Evolutionary conservation across 1,140 invertebrate species (phyloP).

Genomic region (Caenorhabditis latens): DNA sequence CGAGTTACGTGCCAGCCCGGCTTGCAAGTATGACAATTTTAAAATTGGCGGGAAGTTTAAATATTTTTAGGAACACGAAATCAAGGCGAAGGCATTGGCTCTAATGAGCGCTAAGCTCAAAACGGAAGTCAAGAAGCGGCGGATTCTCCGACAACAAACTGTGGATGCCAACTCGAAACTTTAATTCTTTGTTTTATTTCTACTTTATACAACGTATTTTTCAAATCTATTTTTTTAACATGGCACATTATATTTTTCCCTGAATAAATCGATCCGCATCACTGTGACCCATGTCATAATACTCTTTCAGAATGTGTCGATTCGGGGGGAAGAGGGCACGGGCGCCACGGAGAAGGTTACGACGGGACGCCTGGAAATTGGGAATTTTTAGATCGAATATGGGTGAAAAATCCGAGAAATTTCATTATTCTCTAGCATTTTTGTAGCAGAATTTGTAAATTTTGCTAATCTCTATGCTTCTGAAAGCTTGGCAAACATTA

Average conservation of each 20-base stretch:
- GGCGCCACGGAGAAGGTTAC: conserved; percentile 77
- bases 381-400: conserved; percentile 67
- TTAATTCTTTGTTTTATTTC: neutral
- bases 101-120: conserved; percentile 41
- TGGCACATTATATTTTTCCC: conserved; percentile 5
- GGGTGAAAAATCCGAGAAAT: no score
- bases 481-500: no score
- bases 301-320: conserved; percentile 72
- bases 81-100: conserved; percentile 34
- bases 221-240: neutral
- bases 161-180: conserved; percentile 21
- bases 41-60: no score
- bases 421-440: no score
- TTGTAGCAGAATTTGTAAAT: no score
- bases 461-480: no score
- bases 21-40: no score
- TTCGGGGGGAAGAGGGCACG: conserved; percentile 79
- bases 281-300: conserved; percentile 78
- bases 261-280: conserved; percentile 71
- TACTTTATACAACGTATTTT: conserved; percentile 4
- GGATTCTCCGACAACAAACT: conserved; percentile 13
- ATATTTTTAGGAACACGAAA: conserved; percentile 50
- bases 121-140: conserved; percentile 9
- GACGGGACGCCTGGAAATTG: conserved; percentile 77
- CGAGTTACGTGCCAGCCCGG: no score